These are phyloP conservation scores for Venustaconcha ellipsiformis DNA, from an alignment of 1,140 invertebrate species.

Conservation along the genomic window DNA sequence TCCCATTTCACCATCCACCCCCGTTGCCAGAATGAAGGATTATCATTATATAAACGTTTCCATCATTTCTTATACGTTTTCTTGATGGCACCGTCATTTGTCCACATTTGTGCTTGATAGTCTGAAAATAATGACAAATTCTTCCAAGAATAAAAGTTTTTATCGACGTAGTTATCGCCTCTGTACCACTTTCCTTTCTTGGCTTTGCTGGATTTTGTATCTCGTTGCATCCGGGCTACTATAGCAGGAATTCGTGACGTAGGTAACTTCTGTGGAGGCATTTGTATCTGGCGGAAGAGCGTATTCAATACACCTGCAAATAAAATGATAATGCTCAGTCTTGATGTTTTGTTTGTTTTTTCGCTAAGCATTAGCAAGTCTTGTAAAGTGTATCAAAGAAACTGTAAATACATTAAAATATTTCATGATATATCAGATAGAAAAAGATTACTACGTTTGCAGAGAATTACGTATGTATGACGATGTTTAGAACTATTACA, in stretches of 20 bases:
- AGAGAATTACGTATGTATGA: too few species aligned
- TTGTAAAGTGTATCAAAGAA: too few species aligned
- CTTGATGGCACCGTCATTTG: slow-evolving; percentile 17
- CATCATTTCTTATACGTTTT: slow-evolving; percentile 17
- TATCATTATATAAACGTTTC: not conserved
- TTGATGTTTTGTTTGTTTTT: not conserved
- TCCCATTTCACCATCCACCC: too few species aligned
- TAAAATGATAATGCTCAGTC: slow-evolving; percentile 1
- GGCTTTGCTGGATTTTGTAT: slow-evolving; percentile 24
- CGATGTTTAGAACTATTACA: too few species aligned
- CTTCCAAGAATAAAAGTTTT: slow-evolving; percentile 27
- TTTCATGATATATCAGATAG: too few species aligned
- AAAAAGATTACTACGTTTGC: too few species aligned
- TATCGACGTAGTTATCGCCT: slow-evolving; percentile 25
- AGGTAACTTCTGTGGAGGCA: slow-evolving; percentile 21
- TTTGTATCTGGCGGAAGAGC: slow-evolving; percentile 20
- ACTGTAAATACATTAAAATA: too few species aligned
- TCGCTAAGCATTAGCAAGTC: too few species aligned
- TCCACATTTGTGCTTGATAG: slow-evolving; percentile 33
- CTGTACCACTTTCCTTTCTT: slow-evolving; percentile 30
- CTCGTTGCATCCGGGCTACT: slow-evolving; percentile 28
- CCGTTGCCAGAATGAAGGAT: too few species aligned
- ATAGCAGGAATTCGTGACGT: slow-evolving; percentile 26
- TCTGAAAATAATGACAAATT: slow-evolving; percentile 26
- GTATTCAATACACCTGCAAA: slow-evolving; percentile 14